Evolutionary conservation across 2,113 vertebrate genomes (phyloP).

Genomic region (Ailuropoda melanoleuca): DNA sequence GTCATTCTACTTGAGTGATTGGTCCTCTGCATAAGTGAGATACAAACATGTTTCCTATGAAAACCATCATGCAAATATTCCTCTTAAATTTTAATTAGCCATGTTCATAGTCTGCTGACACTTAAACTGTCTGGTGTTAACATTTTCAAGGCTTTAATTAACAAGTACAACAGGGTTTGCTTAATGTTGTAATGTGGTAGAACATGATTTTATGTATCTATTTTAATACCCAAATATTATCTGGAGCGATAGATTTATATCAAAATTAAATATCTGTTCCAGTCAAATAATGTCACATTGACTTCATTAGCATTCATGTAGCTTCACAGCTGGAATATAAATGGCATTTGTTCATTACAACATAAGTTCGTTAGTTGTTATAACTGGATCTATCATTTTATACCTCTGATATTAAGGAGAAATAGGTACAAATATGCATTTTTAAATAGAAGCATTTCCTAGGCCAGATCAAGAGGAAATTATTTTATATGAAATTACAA

Average conservation of each 20-base stretch:
- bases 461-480: not conserved
- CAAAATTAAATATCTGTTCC: slow-evolving; percentile 61
- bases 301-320: slow-evolving; percentile 55
- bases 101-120: slow-evolving; percentile 68
- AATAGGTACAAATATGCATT: not conserved
- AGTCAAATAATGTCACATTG: slow-evolving; percentile 40
- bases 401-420: not conserved
- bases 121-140: slow-evolving; percentile 68
- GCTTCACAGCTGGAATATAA: slow-evolving; percentile 30
- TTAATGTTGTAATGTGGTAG: slow-evolving; percentile 58
- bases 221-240: slow-evolving; percentile 70
- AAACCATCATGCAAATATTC: slow-evolving; percentile 46
- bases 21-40: not conserved
- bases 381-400: not conserved
- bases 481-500: not conserved
- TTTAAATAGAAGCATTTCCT: not conserved
- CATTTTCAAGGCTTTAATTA: slow-evolving; percentile 76
- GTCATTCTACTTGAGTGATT: not conserved
- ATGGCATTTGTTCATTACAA: not conserved
- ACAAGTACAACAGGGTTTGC: slow-evolving; percentile 64
- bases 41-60: slow-evolving; percentile 35
- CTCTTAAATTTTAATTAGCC: slow-evolving; percentile 68
- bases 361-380: not conserved
- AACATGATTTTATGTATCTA: slow-evolving; percentile 58
- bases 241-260: slow-evolving; percentile 54